A percentile compares a stretch with the other conserved stretches of the same genome.
These are phyloP conservation scores for Corynorhinus townsendii DNA, from an alignment of 2,113 vertebrate genomes.

Conservation along the genomic window DNA sequence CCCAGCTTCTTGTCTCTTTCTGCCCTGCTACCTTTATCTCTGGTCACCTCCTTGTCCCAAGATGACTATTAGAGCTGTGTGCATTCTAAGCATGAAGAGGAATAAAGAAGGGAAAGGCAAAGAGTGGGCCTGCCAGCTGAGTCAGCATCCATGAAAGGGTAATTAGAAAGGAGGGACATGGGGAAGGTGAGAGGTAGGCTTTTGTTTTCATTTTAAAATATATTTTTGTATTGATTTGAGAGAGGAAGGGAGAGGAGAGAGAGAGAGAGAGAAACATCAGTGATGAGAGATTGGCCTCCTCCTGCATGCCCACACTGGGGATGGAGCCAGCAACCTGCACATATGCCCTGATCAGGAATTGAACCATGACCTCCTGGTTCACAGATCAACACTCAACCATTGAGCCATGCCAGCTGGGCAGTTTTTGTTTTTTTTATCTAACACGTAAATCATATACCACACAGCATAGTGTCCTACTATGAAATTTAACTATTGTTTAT, in stretches of 20 bases:
- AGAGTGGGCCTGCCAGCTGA: background rate
- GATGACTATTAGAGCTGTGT: background rate
- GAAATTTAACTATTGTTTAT: background rate
- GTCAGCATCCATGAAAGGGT: background rate
- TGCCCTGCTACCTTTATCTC: background rate
- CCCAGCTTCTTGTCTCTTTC: background rate
- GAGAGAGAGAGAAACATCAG: too few relatives aligned
- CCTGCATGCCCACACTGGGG: too few relatives aligned
- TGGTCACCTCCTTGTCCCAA: background rate
- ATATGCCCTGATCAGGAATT: too few relatives aligned
- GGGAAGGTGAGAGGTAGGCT: background rate
- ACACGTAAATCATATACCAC: background rate
- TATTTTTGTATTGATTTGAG: too few relatives aligned
- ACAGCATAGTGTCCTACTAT: background rate
- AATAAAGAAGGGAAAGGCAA: background rate
- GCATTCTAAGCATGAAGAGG: background rate
- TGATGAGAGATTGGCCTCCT: too few relatives aligned
- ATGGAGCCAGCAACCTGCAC: too few relatives aligned
- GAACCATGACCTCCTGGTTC: too few relatives aligned
- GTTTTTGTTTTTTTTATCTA: background rate
- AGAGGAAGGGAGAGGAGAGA: too few relatives aligned
- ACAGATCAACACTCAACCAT: too few relatives aligned
- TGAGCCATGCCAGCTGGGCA: too few relatives aligned
- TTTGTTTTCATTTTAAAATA: too few relatives aligned
- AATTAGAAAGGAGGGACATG: too few relatives aligned